A percentile compares a stretch with the other conserved stretches of the same genome.
phyloP scores from a whole-genome alignment of 2,888 invertebrate species.

The Psylliodes chrysocephalus region DNA sequence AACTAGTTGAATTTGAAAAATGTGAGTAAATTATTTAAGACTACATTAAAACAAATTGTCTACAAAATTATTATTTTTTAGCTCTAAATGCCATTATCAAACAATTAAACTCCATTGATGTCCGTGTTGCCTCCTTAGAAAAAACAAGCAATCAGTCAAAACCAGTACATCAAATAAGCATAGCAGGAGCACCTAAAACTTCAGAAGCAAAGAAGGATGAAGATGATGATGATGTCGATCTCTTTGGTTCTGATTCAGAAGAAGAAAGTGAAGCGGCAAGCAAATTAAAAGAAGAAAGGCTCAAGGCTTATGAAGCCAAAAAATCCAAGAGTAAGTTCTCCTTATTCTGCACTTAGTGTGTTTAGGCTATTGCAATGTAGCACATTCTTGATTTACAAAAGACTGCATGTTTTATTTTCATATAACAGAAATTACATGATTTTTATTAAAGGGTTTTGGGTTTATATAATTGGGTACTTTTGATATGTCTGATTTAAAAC shows the following conservation, averaged over 20 bases:
- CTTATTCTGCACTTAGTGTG: too few species aligned
- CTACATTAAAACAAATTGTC: not conserved
- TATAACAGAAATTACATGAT: too few species aligned
- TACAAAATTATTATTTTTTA: slow-evolving; percentile 36
- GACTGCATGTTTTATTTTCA: too few species aligned
- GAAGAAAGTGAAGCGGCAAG: slow-evolving; percentile 79
- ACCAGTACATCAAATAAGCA: slow-evolving; percentile 49
- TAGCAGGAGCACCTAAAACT: slow-evolving; percentile 19
- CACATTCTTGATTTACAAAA: too few species aligned
- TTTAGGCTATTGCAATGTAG: too few species aligned
- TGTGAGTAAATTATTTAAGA: slow-evolving; percentile 46
- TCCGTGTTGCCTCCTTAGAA: slow-evolving; percentile 49
- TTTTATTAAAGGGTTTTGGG: too few species aligned
- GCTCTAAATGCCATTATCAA: slow-evolving; percentile 50
- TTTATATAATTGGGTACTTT: too few species aligned
- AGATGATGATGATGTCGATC: slow-evolving; percentile 79
- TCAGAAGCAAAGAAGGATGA: slow-evolving; percentile 40
- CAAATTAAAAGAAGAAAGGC: slow-evolving; percentile 81
- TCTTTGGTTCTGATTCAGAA: slow-evolving; percentile 85
- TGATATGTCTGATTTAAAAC: too few species aligned
- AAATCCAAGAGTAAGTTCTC: slow-evolving; percentile 83
- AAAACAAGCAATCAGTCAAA: slow-evolving; percentile 52
- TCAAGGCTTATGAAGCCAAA: slow-evolving; percentile 90
- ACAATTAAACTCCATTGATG: slow-evolving; percentile 46
- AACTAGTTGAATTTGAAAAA: slow-evolving; percentile 56